A percentile compares a stretch with the other conserved stretches of the same genome.
phyloP scores from a whole-genome alignment of 2,888 invertebrate genomes.

The Helleia helle region DNA sequence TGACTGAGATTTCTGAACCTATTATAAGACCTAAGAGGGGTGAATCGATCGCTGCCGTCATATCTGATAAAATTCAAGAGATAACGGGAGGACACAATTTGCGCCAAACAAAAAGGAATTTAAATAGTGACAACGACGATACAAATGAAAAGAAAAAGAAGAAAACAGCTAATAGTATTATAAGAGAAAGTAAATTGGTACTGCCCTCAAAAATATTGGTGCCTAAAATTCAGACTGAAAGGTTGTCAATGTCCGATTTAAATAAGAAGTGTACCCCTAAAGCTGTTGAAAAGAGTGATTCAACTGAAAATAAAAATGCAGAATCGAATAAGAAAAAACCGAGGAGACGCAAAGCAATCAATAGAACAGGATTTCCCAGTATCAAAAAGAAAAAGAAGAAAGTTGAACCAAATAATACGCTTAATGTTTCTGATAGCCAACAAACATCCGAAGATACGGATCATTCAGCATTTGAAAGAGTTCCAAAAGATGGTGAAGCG shows the following conservation, averaged over 20 bases:
- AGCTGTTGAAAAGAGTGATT: slow-evolving; percentile 35
- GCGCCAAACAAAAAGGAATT: slow-evolving; percentile 59
- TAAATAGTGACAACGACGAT: slow-evolving; percentile 48
- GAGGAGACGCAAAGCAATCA: slow-evolving; percentile 84
- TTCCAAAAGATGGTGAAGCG: slow-evolving; percentile 80
- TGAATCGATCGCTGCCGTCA: slow-evolving; percentile 61
- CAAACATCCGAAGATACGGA: slow-evolving; percentile 57
- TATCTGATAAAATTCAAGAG: slow-evolving; percentile 66
- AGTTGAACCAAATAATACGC: slow-evolving; percentile 35
- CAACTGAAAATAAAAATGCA: slow-evolving; percentile 35
- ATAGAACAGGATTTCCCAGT: slow-evolving; percentile 91
- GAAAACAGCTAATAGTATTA: slow-evolving; percentile 50
- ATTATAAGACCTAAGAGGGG: slow-evolving; percentile 57
- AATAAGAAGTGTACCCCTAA: slow-evolving; percentile 40
- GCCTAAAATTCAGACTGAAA: slow-evolving; percentile 58
- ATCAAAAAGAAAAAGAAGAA: slow-evolving; percentile 88
- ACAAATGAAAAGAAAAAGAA: slow-evolving; percentile 57
- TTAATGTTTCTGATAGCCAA: slow-evolving; percentile 44
- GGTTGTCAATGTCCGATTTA: slow-evolving; percentile 36
- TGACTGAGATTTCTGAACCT: slow-evolving; percentile 54
- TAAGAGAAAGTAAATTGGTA: slow-evolving; percentile 63
- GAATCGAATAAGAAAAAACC: slow-evolving; percentile 57
- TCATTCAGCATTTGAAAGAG: slow-evolving; percentile 76
- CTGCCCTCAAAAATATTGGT: slow-evolving; percentile 51
- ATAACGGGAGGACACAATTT: slow-evolving; percentile 59